A percentile compares a stretch with the other conserved stretches of the same genome.
phyloP scores from a whole-genome alignment of 2,797 vertebrate genomes.

The Diceros bicornis region DNA sequence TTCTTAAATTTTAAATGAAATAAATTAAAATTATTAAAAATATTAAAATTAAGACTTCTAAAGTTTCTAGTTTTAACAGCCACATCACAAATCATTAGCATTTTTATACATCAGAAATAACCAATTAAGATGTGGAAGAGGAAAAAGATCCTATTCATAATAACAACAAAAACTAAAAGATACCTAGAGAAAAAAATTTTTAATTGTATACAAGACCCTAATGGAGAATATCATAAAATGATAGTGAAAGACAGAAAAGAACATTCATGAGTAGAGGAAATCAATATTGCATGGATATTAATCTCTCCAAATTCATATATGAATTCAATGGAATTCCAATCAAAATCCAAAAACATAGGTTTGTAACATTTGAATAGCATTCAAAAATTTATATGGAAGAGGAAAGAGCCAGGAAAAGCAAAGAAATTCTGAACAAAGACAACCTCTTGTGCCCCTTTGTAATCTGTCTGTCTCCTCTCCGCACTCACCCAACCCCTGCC shows the following conservation, averaged over 20 bases:
- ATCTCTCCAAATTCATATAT: not conserved
- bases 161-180: not conserved
- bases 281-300: not conserved
- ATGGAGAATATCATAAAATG: not conserved
- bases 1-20: not conserved
- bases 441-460: not conserved
- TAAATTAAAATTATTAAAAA: not conserved
- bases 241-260: not conserved
- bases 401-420: not conserved
- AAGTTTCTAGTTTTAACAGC: not conserved
- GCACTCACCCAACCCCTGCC: not conserved
- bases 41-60: not conserved
- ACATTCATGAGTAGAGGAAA: not conserved
- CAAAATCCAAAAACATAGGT: not conserved
- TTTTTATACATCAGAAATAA: not conserved
- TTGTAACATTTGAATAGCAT: not conserved
- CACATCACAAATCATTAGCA: not conserved
- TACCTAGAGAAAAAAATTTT: not conserved
- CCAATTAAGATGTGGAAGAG: not conserved
- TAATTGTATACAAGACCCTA: not conserved
- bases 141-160: not conserved
- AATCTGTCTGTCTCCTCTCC: not conserved
- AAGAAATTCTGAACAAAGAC: slow-evolving; percentile 9
- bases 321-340: not conserved
- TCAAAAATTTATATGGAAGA: not conserved